A percentile compares a stretch with the other conserved stretches of the same genome.
Conservation (phyloP, 2,888 invertebrate species). For the Sipunculus nudus region DNA sequence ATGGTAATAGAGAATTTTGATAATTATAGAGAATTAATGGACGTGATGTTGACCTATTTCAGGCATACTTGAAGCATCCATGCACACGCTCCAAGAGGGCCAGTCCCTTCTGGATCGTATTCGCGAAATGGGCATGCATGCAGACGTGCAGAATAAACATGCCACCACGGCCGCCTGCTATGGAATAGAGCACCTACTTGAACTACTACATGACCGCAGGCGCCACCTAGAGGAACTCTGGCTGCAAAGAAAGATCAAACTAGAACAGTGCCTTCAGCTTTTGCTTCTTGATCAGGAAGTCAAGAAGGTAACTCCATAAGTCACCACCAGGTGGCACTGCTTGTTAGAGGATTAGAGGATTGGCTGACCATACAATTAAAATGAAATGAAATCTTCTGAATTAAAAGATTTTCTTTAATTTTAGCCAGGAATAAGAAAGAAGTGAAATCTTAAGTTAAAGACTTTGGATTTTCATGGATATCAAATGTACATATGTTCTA, state of each 20-base stretch:
- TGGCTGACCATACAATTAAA: too few species aligned
- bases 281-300: slow-evolving; percentile 79
- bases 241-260: slow-evolving; percentile 76
- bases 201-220: slow-evolving; percentile 76
- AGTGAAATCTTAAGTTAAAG: too few species aligned
- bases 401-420: too few species aligned
- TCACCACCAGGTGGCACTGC: too few species aligned
- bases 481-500: too few species aligned
- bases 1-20: too few species aligned
- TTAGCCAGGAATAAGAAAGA: too few species aligned
- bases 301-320: slow-evolving; percentile 68
- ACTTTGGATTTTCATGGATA: too few species aligned
- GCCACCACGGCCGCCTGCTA: slow-evolving; percentile 69
- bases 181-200: slow-evolving; percentile 67
- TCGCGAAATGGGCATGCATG: slow-evolving; percentile 78
- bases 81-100: slow-evolving; percentile 83
- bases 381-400: too few species aligned
- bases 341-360: too few species aligned
- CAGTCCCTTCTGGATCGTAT: slow-evolving; percentile 79
- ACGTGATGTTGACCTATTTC: too few species aligned
- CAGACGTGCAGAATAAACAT: slow-evolving; percentile 72
- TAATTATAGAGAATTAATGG: too few species aligned
- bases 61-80: slow-evolving; percentile 78
- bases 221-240: slow-evolving; percentile 74
- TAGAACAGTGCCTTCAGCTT: slow-evolving; percentile 82